Conservation (phyloP, 2,797 vertebrate genomes). For the Forpus xanthops region DNA sequence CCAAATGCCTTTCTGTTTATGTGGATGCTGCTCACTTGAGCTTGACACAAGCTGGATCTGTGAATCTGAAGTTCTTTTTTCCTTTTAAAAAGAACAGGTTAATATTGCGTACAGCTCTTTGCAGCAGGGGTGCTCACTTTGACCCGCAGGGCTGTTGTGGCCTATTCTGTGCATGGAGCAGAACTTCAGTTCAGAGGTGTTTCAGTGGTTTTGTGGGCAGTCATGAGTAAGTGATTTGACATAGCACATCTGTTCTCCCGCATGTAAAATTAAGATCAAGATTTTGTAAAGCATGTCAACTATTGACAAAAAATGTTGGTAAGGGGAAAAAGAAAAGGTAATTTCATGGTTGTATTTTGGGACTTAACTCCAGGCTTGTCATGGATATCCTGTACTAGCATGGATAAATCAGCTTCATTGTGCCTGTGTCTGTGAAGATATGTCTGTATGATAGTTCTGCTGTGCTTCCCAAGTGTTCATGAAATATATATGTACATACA, state of each 20-base stretch:
- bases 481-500: accelerated
- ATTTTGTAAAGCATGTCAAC: neutral
- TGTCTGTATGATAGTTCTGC: neutral
- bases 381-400: neutral
- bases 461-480: neutral
- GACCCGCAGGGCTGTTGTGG: neutral
- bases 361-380: neutral
- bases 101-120: neutral
- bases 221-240: accelerated
- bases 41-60: neutral
- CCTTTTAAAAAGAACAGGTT: neutral
- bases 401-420: neutral
- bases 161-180: accelerated
- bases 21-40: neutral
- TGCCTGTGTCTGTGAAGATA: neutral
- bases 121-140: neutral
- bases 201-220: neutral
- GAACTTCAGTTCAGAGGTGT: neutral
- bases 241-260: neutral
- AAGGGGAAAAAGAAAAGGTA: neutral
- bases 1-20: neutral
- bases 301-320: neutral
- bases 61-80: neutral
- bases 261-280: neutral
- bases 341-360: neutral